Percentiles rank a stretch among this genome's conserved stretches.
Conservation (phyloP, 2,113 vertebrate genomes). For the Corydoras maculifer region DNA sequence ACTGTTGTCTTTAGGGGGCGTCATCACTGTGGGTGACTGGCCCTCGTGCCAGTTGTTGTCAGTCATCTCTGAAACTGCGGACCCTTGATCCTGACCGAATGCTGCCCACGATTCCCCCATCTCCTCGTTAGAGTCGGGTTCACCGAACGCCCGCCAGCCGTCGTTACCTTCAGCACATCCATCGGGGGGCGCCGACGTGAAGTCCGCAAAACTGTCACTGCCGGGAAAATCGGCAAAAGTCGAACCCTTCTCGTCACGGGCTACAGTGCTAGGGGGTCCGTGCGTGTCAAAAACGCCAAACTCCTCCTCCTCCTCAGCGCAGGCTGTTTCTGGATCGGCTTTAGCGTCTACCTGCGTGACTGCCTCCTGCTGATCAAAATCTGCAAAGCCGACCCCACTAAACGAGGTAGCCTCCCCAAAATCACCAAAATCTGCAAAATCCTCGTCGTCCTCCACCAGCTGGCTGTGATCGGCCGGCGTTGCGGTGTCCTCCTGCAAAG, state of each 20-base stretch:
- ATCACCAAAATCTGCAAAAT: slow-evolving; percentile 67
- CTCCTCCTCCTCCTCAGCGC: slow-evolving; percentile 55
- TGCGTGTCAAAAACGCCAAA: slow-evolving; percentile 77
- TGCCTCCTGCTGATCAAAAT: slow-evolving; percentile 55
- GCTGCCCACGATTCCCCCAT: slow-evolving; percentile 79
- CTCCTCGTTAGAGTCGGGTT: slow-evolving; percentile 49
- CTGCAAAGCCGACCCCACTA: slow-evolving; percentile 56
- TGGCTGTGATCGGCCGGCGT: slow-evolving; percentile 56
- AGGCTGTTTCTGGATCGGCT: slow-evolving; percentile 26
- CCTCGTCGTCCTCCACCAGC: slow-evolving; percentile 48
- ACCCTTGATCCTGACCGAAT: slow-evolving; percentile 69
- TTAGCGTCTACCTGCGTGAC: slow-evolving; percentile 34
- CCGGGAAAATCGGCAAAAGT: slow-evolving; percentile 61
- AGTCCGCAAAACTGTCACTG: slow-evolving; percentile 86
- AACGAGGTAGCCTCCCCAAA: slow-evolving; percentile 68
- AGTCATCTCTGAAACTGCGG: slow-evolving; percentile 48
- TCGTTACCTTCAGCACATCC: slow-evolving; percentile 36
- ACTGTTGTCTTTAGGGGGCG: slow-evolving; percentile 15
- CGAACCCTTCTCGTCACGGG: slow-evolving; percentile 14
- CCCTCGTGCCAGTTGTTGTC: slow-evolving; percentile 66
- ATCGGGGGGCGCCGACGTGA: slow-evolving; percentile 69
- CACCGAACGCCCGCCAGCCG: slow-evolving; percentile 84
- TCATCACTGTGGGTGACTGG: slow-evolving; percentile 34
- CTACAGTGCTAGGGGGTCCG: slow-evolving; percentile 48
- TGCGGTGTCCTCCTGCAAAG: slow-evolving; percentile 49